phyloP scores from a whole-genome alignment of 1,140 invertebrate species.

The Gonatopus flavifemur region DNA sequence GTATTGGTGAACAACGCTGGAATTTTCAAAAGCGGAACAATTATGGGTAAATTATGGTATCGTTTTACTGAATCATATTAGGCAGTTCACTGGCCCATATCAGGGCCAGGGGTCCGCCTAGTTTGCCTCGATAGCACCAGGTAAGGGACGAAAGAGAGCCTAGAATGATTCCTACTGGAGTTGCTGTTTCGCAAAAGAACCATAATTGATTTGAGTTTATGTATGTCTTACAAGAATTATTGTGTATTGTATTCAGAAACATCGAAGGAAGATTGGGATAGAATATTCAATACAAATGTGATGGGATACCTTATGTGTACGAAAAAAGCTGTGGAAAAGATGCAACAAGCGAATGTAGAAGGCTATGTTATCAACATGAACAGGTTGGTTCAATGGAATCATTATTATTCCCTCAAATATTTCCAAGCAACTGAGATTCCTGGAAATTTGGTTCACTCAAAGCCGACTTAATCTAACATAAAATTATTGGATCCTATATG shows the following conservation, averaged over 20 bases:
- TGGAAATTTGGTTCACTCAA: too few relatives aligned
- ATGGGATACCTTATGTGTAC: constrained; percentile 62
- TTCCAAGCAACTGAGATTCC: too few relatives aligned
- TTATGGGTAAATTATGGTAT: constrained; percentile 32
- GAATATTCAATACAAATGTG: constrained; percentile 56
- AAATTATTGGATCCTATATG: too few relatives aligned
- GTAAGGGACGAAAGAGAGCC: too few relatives aligned
- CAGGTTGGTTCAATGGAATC: constrained; percentile 49
- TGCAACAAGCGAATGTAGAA: constrained; percentile 62
- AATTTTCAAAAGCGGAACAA: constrained; percentile 44
- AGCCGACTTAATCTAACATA: too few relatives aligned
- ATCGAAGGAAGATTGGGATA: constrained; percentile 11
- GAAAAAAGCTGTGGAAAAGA: constrained; percentile 60
- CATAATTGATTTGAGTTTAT: not conserved
- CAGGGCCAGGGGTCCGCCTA: too few relatives aligned
- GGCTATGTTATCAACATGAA: constrained; percentile 71
- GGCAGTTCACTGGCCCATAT: too few relatives aligned
- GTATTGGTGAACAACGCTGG: constrained; percentile 73
- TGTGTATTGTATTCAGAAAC: constrained; percentile 13
- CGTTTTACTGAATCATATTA: not conserved
- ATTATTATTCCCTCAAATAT: too few relatives aligned
- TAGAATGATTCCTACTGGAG: too few relatives aligned
- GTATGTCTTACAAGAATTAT: not conserved
- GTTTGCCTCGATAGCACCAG: too few relatives aligned
- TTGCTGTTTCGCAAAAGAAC: not conserved